Evolutionary conservation across 1,140 invertebrate genomes (phyloP).

Genomic region (Vanessa tameamea): DNA sequence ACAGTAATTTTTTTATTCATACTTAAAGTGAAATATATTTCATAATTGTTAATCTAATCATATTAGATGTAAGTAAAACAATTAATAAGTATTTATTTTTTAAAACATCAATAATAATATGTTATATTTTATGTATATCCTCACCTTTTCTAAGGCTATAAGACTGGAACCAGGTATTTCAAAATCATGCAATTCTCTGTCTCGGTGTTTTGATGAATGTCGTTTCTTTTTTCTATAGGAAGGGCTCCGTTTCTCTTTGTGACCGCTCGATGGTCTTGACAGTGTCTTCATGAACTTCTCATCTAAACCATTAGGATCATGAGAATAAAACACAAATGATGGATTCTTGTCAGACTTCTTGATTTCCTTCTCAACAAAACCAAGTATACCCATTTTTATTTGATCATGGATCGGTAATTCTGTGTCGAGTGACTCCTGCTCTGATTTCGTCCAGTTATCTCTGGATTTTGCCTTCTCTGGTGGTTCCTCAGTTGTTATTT

Average conservation of each 20-base stretch:
- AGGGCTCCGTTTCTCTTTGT: constrained; percentile 76
- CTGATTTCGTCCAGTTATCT: constrained; percentile 76
- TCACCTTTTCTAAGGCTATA: constrained; percentile 77
- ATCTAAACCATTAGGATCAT: constrained; percentile 76
- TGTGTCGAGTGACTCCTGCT: constrained; percentile 80
- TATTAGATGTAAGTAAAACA: no score
- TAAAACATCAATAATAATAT: neutral
- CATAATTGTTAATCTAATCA: no score
- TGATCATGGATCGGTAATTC: constrained; percentile 80
- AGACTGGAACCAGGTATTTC: constrained; percentile 78
- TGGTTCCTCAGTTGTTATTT: constrained; percentile 39
- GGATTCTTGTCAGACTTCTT: constrained; percentile 80
- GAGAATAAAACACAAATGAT: constrained; percentile 77
- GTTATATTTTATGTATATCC: constrained; percentile 6
- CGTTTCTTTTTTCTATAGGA: constrained; percentile 78
- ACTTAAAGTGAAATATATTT: no score
- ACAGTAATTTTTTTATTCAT: no score
- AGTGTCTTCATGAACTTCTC: constrained; percentile 73
- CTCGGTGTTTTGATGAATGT: constrained; percentile 75
- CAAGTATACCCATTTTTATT: constrained; percentile 82
- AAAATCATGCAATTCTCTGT: constrained; percentile 77
- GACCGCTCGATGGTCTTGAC: constrained; percentile 72
- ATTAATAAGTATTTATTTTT: neutral
- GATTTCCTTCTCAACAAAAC: constrained; percentile 82
- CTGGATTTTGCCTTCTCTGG: constrained; percentile 55